Evolutionary conservation across 2,797 vertebrate genomes (phyloP).

Genomic region (Lepilemur ruficaudatus): DNA sequence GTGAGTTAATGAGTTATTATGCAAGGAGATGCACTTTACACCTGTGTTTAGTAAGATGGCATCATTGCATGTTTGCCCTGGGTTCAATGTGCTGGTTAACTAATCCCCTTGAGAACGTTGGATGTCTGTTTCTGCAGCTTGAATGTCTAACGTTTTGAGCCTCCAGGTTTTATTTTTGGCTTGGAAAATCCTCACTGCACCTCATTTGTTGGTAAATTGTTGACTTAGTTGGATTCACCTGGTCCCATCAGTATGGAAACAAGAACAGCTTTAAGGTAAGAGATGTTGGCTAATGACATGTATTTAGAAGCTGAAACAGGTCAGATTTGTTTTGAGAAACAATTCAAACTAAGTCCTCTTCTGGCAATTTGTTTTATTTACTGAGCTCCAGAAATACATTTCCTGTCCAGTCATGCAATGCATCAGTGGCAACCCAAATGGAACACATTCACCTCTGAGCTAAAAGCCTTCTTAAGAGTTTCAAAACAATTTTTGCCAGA

Average conservation of each 20-base stretch:
- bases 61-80: neutral
- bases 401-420: neutral
- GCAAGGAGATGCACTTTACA: neutral
- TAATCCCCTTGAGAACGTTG: constrained; percentile 9
- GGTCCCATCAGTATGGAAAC: neutral
- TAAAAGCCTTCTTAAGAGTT: neutral
- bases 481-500: neutral
- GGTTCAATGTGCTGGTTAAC: constrained; percentile 20
- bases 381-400: neutral
- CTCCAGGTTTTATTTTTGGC: neutral
- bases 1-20: constrained; percentile 22
- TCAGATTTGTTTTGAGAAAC: constrained; percentile 27
- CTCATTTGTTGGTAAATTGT: neutral
- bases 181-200: neutral
- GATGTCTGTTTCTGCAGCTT: constrained; percentile 18
- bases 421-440: neutral
- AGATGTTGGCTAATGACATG: neutral
- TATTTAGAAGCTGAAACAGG: neutral
- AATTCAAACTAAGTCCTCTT: neutral
- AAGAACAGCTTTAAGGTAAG: neutral
- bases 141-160: neutral
- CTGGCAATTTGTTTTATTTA: constrained; percentile 26
- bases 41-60: neutral
- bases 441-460: neutral
- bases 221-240: neutral